Evolutionary conservation across 2,113 vertebrate genomes (phyloP).

Genomic region (Pantherophis guttatus): DNA sequence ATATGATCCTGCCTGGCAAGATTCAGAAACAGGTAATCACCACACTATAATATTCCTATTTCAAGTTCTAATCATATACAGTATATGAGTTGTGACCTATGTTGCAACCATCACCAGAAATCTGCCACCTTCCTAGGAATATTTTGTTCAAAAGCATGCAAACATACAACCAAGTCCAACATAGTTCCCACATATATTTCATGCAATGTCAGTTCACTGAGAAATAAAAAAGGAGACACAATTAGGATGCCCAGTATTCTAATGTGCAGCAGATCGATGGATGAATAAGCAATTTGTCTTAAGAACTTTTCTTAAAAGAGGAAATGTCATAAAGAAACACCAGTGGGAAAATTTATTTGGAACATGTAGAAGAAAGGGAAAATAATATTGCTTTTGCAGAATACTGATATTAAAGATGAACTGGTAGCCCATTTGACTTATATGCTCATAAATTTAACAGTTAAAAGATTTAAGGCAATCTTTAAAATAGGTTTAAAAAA

Average conservation of each 20-base stretch:
- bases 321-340: slow-evolving; percentile 9
- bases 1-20: neutral
- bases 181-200: neutral
- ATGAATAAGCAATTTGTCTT: neutral
- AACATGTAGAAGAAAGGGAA: slow-evolving; percentile 15
- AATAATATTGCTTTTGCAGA: neutral
- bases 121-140: neutral
- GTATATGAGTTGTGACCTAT: neutral
- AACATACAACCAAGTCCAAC: neutral
- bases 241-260: neutral
- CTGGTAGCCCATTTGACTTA: slow-evolving; percentile 9
- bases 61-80: neutral
- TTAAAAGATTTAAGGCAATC: slow-evolving; percentile 33
- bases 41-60: neutral
- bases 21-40: neutral
- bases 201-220: neutral
- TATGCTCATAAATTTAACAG: slow-evolving; percentile 37
- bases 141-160: neutral
- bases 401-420: neutral
- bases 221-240: neutral
- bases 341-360: neutral
- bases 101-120: neutral
- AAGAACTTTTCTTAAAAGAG: slow-evolving; percentile 4
- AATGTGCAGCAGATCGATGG: neutral
- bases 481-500: neutral